phyloP scores from a whole-genome alignment of 2,113 vertebrate species.

The Passer montanus region DNA sequence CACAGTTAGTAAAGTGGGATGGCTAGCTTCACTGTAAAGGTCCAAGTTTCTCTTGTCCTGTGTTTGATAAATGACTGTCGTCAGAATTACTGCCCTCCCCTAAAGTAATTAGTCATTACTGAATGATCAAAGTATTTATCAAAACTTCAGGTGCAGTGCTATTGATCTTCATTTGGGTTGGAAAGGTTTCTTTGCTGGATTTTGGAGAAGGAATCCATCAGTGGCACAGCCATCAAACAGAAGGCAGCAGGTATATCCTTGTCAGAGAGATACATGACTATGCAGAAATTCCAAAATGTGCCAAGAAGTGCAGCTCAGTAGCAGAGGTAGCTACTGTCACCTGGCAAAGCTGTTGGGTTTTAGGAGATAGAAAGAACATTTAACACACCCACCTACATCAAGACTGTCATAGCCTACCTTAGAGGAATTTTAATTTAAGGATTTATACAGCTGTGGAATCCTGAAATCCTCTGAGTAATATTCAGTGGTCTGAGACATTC shows the following conservation, averaged over 20 bases:
- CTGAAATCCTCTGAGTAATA: constrained; percentile 59
- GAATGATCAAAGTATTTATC: constrained; percentile 64
- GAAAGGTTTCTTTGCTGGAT: constrained; percentile 57
- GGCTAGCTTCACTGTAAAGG: background rate
- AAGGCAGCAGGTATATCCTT: constrained; percentile 68
- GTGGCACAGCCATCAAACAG: constrained; percentile 56
- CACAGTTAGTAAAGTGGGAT: background rate
- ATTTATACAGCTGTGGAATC: constrained; percentile 59
- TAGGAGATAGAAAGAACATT: background rate
- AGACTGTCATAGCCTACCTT: background rate
- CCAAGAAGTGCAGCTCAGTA: constrained; percentile 26
- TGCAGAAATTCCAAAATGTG: constrained; percentile 48
- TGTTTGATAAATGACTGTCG: constrained; percentile 48
- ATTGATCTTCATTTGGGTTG: constrained; percentile 69
- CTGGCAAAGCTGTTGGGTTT: constrained; percentile 43
- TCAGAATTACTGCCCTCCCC: constrained; percentile 41
- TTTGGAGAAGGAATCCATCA: constrained; percentile 25
- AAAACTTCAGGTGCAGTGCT: constrained; percentile 51
- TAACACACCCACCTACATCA: background rate
- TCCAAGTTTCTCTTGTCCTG: background rate
- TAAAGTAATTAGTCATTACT: constrained; percentile 58
- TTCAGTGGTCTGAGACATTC: constrained; percentile 38
- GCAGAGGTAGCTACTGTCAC: constrained; percentile 53
- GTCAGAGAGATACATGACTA: constrained; percentile 32
- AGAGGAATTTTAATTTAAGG: constrained; percentile 63